Evolutionary conservation across 2,888 invertebrate species (phyloP), one percentile per base, ranked within the genome.

Genomic region (Furcula furcula): DNA sequence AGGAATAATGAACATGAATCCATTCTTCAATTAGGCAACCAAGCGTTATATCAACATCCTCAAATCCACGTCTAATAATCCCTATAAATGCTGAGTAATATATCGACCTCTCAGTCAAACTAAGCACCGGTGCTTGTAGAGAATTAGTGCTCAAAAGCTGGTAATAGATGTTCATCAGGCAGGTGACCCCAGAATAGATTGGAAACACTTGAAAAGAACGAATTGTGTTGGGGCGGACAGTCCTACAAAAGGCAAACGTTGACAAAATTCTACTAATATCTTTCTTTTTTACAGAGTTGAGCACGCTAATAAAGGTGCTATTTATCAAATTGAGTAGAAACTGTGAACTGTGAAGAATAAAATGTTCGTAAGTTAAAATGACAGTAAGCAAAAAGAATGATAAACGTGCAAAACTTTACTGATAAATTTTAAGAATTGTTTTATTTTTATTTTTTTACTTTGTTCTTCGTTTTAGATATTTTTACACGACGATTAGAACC

Each of bases 41-140:
- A 34, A 7, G 15, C 33, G 29, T 29, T 35, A 31, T 16, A 51
- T 46, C 34, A 31, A 35, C 19, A 7, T 36, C 28, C 33, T 33
- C 31, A 46, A 34, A 37, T 40, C 33, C 29, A 35, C 41, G 29
- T 34, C 22, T 28, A 34, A 36, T 34, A 47, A 45, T 32, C 47
- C 35, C 16, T 21, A 30, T 31, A 35, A 29, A 45, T 29, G 7
- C 45, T 10, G 28, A 12, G 29, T 16, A 25, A 40, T 37, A 15
- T 42, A 22, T 20, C 23, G 29, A 29, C 28, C 34, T 30, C 16
- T 12, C 12, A 25, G 31, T 28, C 15, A 11, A 11, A 7, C 16
- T 36, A 29, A 30, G 41, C 19, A 29, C 31, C 16, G 14, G 9
- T 19, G 12, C 26, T 7, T 25, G 15, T 29, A 31, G 12, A 18